Evolutionary conservation across 2,797 vertebrate genomes (phyloP).

Genomic region (Rachycentron canadum): DNA sequence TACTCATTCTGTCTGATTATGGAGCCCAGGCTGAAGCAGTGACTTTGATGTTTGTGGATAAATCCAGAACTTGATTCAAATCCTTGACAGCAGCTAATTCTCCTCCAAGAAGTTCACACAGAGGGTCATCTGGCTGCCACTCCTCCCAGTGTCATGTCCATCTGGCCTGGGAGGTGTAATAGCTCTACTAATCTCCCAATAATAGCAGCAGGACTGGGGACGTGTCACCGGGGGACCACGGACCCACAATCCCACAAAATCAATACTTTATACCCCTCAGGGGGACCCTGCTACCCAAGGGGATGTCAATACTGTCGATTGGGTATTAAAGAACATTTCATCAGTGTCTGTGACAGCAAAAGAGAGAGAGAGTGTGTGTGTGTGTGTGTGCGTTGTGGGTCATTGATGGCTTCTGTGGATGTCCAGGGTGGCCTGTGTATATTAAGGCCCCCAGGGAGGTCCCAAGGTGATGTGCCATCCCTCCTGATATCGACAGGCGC

Average conservation of each 20-base stretch:
- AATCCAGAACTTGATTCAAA: slow-evolving; percentile 29
- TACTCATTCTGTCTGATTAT: background rate
- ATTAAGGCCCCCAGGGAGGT: slow-evolving; percentile 75
- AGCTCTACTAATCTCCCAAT: slow-evolving; percentile 84
- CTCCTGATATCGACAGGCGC: slow-evolving; percentile 77
- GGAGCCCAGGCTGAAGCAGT: background rate
- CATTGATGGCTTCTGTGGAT: slow-evolving; percentile 59
- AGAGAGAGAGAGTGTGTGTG: slow-evolving; percentile 56
- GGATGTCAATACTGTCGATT: slow-evolving; percentile 88
- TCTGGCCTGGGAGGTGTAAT: slow-evolving; percentile 82
- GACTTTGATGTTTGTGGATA: slow-evolving; percentile 7
- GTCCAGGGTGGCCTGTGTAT: slow-evolving; percentile 71
- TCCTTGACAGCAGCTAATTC: slow-evolving; percentile 44
- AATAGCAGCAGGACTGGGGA: slow-evolving; percentile 79
- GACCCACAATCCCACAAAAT: slow-evolving; percentile 78
- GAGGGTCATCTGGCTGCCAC: slow-evolving; percentile 55
- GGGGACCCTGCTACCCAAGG: slow-evolving; percentile 69
- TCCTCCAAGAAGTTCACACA: slow-evolving; percentile 48
- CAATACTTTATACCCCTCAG: slow-evolving; percentile 77
- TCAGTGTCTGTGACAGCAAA: slow-evolving; percentile 77
- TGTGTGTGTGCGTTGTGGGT: slow-evolving; percentile 59
- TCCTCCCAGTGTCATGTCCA: slow-evolving; percentile 67
- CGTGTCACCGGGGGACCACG: slow-evolving; percentile 75
- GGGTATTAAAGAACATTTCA: slow-evolving; percentile 88
- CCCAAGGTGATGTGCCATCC: slow-evolving; percentile 75